These are phyloP conservation scores for Syngnathus typhle DNA, from an alignment of 2,113 vertebrate species.

Conservation along the genomic window DNA sequence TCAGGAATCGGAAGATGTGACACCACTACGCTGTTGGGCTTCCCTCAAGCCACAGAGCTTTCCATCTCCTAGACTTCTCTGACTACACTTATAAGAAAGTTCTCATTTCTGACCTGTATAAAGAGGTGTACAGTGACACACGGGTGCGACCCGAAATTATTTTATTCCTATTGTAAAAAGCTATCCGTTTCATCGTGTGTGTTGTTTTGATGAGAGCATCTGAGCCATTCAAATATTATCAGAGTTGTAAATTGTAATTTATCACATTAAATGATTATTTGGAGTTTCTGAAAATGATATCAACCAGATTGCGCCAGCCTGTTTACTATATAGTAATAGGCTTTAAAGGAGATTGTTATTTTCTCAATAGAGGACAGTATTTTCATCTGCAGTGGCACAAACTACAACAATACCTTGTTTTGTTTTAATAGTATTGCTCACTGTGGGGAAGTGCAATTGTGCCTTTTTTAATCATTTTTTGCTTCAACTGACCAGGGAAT, in stretches of 20 bases:
- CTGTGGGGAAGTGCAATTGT: slow-evolving; percentile 58
- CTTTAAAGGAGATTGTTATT: slow-evolving; percentile 31
- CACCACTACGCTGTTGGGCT: slow-evolving; percentile 33
- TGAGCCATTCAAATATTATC: slow-evolving; percentile 33
- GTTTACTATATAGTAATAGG: slow-evolving; percentile 37
- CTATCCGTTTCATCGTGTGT: slow-evolving; percentile 5
- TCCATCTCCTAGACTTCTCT: slow-evolving; percentile 30
- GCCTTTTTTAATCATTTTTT: slow-evolving; percentile 64
- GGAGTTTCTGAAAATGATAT: slow-evolving; percentile 50
- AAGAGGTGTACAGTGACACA: slow-evolving; percentile 33
- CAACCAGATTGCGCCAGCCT: slow-evolving; percentile 44
- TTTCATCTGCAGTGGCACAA: slow-evolving; percentile 40
- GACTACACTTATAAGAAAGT: slow-evolving; percentile 28
- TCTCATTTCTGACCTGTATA: slow-evolving; percentile 49
- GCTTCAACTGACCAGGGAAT: slow-evolving; percentile 67
- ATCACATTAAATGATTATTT: slow-evolving; percentile 52
- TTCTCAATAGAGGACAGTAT: slow-evolving; percentile 16
- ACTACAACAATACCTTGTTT: slow-evolving; percentile 40
- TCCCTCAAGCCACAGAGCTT: slow-evolving; percentile 38
- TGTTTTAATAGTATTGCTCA: slow-evolving; percentile 62
- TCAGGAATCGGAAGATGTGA: slow-evolving; percentile 30
- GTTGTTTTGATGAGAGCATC: slow-evolving; percentile 23
- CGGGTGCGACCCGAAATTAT: slow-evolving; percentile 19
- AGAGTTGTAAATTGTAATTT: slow-evolving; percentile 40
- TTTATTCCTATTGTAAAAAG: slow-evolving; percentile 48